phyloP scores from a whole-genome alignment of 1,140 invertebrate species.

The Pseudoatta argentina region DNA sequence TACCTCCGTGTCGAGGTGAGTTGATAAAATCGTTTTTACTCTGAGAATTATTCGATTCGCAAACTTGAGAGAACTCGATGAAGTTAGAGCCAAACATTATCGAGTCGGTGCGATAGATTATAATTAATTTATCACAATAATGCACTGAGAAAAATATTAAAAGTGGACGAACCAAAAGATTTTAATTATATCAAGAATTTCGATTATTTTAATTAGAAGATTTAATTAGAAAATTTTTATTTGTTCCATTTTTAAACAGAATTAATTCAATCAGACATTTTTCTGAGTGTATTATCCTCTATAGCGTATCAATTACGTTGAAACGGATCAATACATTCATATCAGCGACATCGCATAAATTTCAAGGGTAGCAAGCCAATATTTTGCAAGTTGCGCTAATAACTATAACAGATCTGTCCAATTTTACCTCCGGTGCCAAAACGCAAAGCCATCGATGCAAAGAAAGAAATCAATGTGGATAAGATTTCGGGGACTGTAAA shows the following conservation, averaged over 20 bases:
- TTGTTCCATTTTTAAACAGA: too few species aligned
- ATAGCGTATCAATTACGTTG: conserved; percentile 2
- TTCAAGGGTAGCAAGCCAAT: conserved; percentile 37
- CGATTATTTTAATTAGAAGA: too few species aligned
- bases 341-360: background rate
- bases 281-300: background rate
- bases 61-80: background rate
- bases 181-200: too few species aligned
- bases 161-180: too few species aligned
- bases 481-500: too few species aligned
- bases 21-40: conserved; percentile 41
- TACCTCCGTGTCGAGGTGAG: conserved; percentile 57
- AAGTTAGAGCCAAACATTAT: background rate
- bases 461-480: too few species aligned
- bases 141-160: too few species aligned
- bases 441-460: too few species aligned
- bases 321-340: background rate
- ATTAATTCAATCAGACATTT: too few species aligned
- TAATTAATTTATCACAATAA: background rate
- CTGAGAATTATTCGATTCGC: background rate
- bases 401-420: background rate
- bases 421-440: too few species aligned
- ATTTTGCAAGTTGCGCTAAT: conserved; percentile 1
- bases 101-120: background rate
- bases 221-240: too few species aligned